phyloP scores from a whole-genome alignment of 2,888 invertebrate species.

The Macropis europaea region DNA sequence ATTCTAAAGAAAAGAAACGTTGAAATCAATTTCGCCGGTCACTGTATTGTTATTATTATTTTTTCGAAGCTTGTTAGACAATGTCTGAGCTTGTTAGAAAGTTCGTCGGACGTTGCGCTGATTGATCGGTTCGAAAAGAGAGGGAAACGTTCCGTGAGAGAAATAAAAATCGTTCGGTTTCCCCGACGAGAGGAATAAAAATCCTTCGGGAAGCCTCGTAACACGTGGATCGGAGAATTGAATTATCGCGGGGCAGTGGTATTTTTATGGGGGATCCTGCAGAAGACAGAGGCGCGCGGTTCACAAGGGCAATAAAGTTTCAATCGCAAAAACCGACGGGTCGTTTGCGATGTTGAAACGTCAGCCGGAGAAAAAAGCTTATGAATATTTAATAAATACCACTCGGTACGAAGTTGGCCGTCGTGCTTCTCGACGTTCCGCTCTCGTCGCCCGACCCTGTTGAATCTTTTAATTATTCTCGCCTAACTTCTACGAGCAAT shows the following conservation, averaged over 20 bases:
- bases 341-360: conserved; percentile 40
- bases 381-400: conserved; percentile 72
- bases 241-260: conserved; percentile 24
- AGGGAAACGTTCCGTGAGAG: background rate
- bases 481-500: conserved; percentile 45
- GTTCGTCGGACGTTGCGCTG: too few species aligned
- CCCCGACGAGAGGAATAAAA: background rate
- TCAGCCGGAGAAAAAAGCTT: conserved; percentile 49
- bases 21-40: too few species aligned
- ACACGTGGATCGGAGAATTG: conserved; percentile 15
- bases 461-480: conserved; percentile 64
- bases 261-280: conserved; percentile 24
- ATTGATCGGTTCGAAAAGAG: too few species aligned
- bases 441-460: conserved; percentile 11
- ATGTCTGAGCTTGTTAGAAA: too few species aligned
- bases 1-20: too few species aligned
- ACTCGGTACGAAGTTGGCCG: conserved; percentile 35
- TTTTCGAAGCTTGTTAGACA: too few species aligned
- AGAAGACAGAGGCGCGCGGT: conserved; percentile 1
- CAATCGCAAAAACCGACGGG: conserved; percentile 50
- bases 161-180: background rate
- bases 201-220: background rate
- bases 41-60: too few species aligned
- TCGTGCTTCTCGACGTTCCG: conserved; percentile 49
- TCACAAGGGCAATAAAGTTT: conserved; percentile 36